Conservation (phyloP, 2,888 invertebrate species). For the Ochlodes sylvanus region DNA sequence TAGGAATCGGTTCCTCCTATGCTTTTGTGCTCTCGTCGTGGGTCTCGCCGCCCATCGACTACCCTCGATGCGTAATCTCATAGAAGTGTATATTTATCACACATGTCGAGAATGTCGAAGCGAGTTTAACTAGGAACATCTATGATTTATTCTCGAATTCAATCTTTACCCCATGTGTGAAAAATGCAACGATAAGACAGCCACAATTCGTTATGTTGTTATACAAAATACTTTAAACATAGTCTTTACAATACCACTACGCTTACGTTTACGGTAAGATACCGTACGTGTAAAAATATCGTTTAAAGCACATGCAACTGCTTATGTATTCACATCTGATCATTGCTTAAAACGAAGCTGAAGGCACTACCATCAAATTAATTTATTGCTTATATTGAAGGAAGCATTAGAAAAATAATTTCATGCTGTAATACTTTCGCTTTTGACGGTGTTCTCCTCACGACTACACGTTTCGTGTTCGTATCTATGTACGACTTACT, state of each 20-base stretch:
- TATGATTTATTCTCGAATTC: conserved; percentile 63
- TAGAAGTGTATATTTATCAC: conserved; percentile 60
- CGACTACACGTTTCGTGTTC: conserved; percentile 48
- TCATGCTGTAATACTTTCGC: conserved; percentile 70
- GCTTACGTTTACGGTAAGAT: conserved; percentile 80
- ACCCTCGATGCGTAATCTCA: conserved; percentile 58
- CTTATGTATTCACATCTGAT: conserved; percentile 67
- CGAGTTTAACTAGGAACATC: conserved; percentile 76
- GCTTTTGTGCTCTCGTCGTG: conserved; percentile 68
- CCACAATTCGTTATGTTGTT: conserved; percentile 71
- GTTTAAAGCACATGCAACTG: conserved; percentile 80
- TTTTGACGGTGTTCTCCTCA: conserved; percentile 65
- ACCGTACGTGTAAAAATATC: conserved; percentile 82
- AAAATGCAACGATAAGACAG: conserved; percentile 81
- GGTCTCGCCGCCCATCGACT: conserved; percentile 54
- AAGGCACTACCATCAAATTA: conserved; percentile 83
- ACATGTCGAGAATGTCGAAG: conserved; percentile 70
- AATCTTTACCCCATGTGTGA: conserved; percentile 70
- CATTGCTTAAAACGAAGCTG: conserved; percentile 75
- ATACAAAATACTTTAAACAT: conserved; percentile 77
- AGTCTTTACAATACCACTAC: conserved; percentile 75
- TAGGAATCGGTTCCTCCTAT: conserved; percentile 71
- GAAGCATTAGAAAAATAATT: conserved; percentile 81
- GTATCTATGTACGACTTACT: conserved; percentile 63
- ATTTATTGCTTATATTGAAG: conserved; percentile 78